A percentile compares a stretch with the other conserved stretches of the same genome.
These are phyloP conservation scores for Perdix hodgsoniae DNA, from an alignment of 2,797 vertebrate genomes.

Conservation along the genomic window DNA sequence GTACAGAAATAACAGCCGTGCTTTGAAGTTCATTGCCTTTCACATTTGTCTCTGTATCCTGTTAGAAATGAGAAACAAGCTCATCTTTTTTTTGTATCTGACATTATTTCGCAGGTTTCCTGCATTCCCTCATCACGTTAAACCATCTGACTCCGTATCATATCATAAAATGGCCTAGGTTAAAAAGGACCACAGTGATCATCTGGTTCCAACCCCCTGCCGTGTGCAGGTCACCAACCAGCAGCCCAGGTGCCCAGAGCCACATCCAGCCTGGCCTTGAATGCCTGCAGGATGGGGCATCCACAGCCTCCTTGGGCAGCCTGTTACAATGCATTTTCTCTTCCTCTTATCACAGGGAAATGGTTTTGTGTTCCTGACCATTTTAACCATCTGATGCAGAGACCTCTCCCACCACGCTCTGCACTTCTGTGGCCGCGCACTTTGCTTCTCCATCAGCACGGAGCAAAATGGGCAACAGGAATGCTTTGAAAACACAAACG, in stretches of 20 bases:
- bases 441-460: accelerated
- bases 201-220: too few species aligned
- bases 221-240: too few species aligned
- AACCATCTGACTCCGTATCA: not conserved
- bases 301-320: too few species aligned
- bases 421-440: not conserved
- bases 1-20: not conserved
- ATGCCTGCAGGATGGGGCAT: too few species aligned
- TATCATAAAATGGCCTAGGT: too few species aligned
- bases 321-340: too few species aligned
- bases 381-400: not conserved
- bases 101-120: not conserved
- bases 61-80: accelerated
- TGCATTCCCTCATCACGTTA: not conserved
- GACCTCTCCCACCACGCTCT: not conserved
- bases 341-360: not conserved
- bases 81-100: not conserved
- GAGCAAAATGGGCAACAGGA: not conserved
- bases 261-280: too few species aligned
- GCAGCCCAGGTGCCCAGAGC: too few species aligned
- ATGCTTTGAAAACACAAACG: not conserved
- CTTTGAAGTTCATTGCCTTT: not conserved
- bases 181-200: too few species aligned
- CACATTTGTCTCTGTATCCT: not conserved
- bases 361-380: not conserved